Conservation (phyloP, 2,888 invertebrate genomes). For the Harmothoe impar region DNA sequence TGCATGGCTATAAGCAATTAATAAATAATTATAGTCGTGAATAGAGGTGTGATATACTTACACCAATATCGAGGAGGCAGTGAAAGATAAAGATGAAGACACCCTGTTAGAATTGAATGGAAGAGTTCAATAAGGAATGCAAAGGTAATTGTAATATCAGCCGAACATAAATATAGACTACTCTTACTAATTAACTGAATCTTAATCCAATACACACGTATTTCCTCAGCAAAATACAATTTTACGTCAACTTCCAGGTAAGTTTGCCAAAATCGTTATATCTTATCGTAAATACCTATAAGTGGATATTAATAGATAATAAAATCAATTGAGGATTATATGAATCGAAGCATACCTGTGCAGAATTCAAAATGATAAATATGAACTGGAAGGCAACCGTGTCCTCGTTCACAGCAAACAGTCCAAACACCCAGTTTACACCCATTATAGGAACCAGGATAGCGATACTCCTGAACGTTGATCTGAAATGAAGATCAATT, state of each 20-base stretch:
- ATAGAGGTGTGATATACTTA: background rate
- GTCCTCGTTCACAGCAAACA: background rate
- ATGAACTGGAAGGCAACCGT: background rate
- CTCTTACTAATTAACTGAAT: too few species aligned
- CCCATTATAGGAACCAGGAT: background rate
- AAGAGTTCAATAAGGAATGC: background rate
- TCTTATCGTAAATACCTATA: too few species aligned
- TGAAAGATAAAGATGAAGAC: constrained; percentile 22
- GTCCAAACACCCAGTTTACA: background rate
- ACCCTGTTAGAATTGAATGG: background rate
- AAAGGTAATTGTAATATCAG: too few species aligned
- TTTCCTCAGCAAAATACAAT: background rate
- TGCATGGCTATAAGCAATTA: too few species aligned
- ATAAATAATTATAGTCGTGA: too few species aligned
- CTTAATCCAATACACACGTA: too few species aligned
- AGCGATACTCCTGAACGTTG: background rate
- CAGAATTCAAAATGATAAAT: background rate
- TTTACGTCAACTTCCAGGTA: too few species aligned
- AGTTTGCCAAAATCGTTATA: too few species aligned
- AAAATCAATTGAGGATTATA: background rate
- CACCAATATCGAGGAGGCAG: background rate
- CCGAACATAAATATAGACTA: too few species aligned
- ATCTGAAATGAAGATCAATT: too few species aligned
- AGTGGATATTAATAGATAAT: too few species aligned
- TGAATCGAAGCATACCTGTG: background rate